A percentile compares a stretch with the other conserved stretches of the same genome.
These are phyloP conservation scores for Oscheius sp. DNA, from an alignment of 2,888 invertebrate species.

Conservation along the genomic window DNA sequence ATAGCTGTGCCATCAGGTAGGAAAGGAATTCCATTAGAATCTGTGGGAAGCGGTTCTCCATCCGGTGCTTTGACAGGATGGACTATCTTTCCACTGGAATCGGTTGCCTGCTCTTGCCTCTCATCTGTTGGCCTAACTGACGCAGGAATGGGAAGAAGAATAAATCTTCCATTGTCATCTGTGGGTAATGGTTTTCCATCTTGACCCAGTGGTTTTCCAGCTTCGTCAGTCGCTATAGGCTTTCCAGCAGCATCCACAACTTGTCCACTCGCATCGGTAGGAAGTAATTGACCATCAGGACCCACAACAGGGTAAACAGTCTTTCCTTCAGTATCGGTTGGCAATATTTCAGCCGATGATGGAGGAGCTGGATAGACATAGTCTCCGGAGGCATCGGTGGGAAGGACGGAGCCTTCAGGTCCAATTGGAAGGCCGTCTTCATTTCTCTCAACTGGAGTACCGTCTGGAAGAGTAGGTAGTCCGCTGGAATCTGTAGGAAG, in stretches of 20 bases:
- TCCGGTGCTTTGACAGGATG: constrained; percentile 37
- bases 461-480: constrained; percentile 24
- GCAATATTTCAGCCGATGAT: constrained; percentile 21
- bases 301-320: constrained; percentile 45
- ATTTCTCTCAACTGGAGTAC: constrained; percentile 33
- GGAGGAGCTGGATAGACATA: constrained; percentile 35
- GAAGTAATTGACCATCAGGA: constrained; percentile 47
- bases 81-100: constrained; percentile 15
- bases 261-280: constrained; percentile 50
- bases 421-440: constrained; percentile 43
- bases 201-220: constrained; percentile 34
- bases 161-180: constrained; percentile 41
- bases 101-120: constrained; percentile 20
- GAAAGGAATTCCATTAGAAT: constrained; percentile 37
- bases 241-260: constrained; percentile 34
- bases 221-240: constrained; percentile 53
- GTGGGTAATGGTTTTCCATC: constrained; percentile 51
- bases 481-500: constrained; percentile 39
- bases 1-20: constrained; percentile 38
- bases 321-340: constrained; percentile 45
- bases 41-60: constrained; percentile 39
- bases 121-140: constrained; percentile 22
- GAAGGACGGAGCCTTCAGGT: constrained; percentile 35
- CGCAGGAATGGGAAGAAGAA: neutral
- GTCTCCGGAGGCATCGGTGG: constrained; percentile 52